These are phyloP conservation scores for Drosophila lacertosa DNA, from an alignment of 1,140 invertebrate genomes.

Conservation along the genomic window DNA sequence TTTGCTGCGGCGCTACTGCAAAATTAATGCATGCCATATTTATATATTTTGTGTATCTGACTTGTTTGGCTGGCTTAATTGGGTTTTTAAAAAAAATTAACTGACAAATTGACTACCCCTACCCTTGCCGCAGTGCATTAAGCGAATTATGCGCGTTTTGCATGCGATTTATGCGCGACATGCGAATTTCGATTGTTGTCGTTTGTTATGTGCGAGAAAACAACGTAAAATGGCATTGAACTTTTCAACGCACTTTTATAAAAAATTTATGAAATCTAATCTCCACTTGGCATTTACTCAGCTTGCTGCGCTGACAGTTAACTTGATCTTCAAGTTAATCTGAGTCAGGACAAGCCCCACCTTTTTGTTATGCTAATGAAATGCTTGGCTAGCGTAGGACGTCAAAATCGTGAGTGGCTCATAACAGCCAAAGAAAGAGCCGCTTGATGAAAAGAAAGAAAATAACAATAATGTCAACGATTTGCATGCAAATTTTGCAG, in stretches of 20 bases:
- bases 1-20: constrained; percentile 52
- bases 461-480: constrained; percentile 56
- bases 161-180: constrained; percentile 66
- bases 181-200: constrained; percentile 36
- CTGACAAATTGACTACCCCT: constrained; percentile 39
- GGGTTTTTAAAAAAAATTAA: constrained; percentile 47
- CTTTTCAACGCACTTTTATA: not conserved
- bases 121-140: not conserved
- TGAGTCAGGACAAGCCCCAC: constrained; percentile 23
- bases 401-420: constrained; percentile 63
- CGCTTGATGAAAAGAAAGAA: constrained; percentile 35
- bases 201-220: constrained; percentile 11
- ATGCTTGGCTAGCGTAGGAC: constrained; percentile 47
- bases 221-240: constrained; percentile 69
- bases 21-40: constrained; percentile 70
- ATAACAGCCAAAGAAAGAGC: constrained; percentile 52
- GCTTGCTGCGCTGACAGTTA: constrained; percentile 9
- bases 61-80: constrained; percentile 65
- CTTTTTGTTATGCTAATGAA: constrained; percentile 52
- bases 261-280: constrained; percentile 10
- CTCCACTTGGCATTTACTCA: constrained; percentile 1
- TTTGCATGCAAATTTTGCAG: constrained; percentile 72
- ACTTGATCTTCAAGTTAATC: constrained; percentile 6
- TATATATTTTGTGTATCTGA: no score
- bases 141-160: constrained; percentile 61